Base-by-base conservation (phyloP, 2,113 vertebrate genomes). In the Damaliscus lunatus region DNA sequence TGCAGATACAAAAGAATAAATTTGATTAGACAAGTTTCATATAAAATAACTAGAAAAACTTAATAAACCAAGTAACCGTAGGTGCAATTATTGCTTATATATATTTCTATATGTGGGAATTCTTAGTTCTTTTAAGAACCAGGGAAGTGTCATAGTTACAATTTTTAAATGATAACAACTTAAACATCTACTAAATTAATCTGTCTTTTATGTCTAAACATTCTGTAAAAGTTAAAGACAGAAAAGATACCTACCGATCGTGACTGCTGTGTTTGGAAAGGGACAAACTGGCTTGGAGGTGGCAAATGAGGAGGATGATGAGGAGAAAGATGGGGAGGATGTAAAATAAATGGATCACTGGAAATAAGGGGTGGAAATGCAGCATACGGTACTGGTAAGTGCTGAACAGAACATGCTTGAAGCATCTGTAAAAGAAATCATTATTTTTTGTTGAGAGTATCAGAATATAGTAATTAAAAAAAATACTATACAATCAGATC, bases 301-400 rank as follows among this genome's bases (percentile, higher is more conserved):
- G 99, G 99, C 93, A 99, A 99, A 98, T 99, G 99, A 78, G 99
- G 98, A 86, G 99, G 99, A 96, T 99, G 99, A 97, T 99, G 99
- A 74, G 99, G 98, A 94, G 99, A 99, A 82, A 99, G 99, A 98
- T 99, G 99, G 94, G 99, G 99, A 91, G 99, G 99, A 97, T 99
- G 99, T 91, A 99, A 99, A 98, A 99, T 99, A 98, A 99, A 99
- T 53, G 99, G 99, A 87, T 99, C 99, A 83, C 99, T 99, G 98
- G 99, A 99, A 97, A 99, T 99, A 96, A 99, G 99, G 19, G 99
- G 99, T 16, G 99, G 99, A 97, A 99, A 99, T n/a, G 99, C 99
- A 98, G 99, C 99, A 89, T 99, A 99, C 74, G 99, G 99, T 94
- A 99, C 99, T 9, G 99, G 99, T 96, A 99, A 99, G 98, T 99